Percentiles rank a stretch among this genome's conserved stretches.
Evolutionary conservation across 2,797 vertebrate genomes (phyloP).

Genomic region (Syngnathus acus): DNA sequence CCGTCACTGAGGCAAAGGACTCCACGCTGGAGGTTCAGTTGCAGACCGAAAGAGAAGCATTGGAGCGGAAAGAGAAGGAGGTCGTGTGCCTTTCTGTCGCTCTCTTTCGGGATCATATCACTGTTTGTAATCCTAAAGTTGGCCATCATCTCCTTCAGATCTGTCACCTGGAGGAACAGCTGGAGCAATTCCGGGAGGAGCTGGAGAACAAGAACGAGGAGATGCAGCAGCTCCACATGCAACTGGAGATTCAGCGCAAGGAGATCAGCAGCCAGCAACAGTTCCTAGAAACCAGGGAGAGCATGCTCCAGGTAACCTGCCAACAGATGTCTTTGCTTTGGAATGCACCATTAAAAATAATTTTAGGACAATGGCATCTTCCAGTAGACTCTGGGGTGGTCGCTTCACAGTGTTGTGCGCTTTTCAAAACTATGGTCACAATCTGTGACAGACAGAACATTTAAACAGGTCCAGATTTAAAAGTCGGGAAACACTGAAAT

Average conservation of each 20-base stretch:
- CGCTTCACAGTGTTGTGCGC: no score
- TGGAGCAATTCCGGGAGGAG: constrained; percentile 96
- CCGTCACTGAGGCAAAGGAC: constrained; percentile 66
- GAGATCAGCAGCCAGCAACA: constrained; percentile 84
- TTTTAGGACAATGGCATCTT: no score
- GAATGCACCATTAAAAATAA: neutral
- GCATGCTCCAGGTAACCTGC: constrained; percentile 76
- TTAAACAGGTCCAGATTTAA: no score
- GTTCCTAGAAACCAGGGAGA: constrained; percentile 80
- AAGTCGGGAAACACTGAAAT: neutral
- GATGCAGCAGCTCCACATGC: constrained; percentile 95
- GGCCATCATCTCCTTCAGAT: constrained; percentile 66
- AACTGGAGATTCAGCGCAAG: constrained; percentile 94
- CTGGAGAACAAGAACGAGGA: constrained; percentile 99
- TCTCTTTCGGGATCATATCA: neutral
- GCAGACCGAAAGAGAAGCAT: constrained; percentile 90
- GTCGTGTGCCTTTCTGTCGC: constrained; percentile 47
- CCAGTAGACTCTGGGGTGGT: no score
- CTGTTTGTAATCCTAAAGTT: neutral
- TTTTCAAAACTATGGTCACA: no score
- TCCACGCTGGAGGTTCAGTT: constrained; percentile 83
- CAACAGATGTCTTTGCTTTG: neutral
- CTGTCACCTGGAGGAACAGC: constrained; percentile 90
- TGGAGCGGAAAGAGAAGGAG: constrained; percentile 97
- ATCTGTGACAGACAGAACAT: no score